Conservation (phyloP, 2,797 vertebrate species). For the Sarcophilus harrisii region DNA sequence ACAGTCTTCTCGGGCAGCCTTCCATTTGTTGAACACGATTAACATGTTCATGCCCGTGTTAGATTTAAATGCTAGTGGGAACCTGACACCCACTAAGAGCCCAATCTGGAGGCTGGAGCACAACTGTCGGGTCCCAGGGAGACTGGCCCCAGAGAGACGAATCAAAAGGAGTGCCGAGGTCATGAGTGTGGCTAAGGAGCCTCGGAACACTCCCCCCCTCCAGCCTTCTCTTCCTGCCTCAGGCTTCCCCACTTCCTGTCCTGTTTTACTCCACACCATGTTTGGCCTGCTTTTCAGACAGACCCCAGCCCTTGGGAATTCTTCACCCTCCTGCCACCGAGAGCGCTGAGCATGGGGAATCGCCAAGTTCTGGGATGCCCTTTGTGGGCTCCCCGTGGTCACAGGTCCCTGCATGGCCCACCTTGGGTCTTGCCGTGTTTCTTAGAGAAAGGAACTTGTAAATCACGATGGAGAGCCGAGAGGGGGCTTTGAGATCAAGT, state of each 20-base stretch:
- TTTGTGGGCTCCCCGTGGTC: slow-evolving; percentile 12
- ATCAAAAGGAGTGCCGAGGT: background rate
- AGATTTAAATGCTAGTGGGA: background rate
- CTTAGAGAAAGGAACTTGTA: background rate
- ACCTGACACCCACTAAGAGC: background rate
- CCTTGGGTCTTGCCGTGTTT: background rate
- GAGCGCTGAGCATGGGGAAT: background rate
- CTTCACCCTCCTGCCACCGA: background rate
- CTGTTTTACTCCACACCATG: slow-evolving; percentile 14
- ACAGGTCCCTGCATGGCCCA: background rate
- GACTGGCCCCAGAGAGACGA: background rate
- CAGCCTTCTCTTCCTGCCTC: slow-evolving; percentile 6
- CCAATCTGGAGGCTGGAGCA: background rate
- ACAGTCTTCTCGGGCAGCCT: background rate
- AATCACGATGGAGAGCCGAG: background rate
- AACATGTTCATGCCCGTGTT: background rate
- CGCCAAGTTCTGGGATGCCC: background rate
- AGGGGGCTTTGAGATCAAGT: background rate
- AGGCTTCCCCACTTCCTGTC: background rate
- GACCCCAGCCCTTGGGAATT: background rate
- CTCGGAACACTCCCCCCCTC: background rate
- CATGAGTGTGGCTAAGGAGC: background rate
- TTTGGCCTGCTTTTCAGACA: slow-evolving; percentile 9
- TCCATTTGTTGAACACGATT: background rate
- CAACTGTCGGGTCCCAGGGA: slow-evolving; percentile 23